Conservation (phyloP, 2,797 vertebrate genomes). For the Nannoperca obscura region DNA sequence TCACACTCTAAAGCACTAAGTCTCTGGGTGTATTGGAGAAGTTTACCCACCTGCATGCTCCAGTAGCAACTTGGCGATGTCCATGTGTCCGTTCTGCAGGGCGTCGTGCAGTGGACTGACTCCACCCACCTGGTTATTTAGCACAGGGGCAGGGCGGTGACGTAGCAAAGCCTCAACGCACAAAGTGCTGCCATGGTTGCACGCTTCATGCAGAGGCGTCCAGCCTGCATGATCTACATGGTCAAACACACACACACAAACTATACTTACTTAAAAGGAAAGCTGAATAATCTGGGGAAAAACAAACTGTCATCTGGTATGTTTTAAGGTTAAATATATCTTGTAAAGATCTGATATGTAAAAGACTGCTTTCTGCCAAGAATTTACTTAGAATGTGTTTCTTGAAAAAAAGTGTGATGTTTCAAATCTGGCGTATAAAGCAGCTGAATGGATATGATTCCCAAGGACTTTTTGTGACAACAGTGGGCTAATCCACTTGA, state of each 20-base stretch:
- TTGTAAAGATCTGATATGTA: not conserved
- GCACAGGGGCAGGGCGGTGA: constrained; percentile 89
- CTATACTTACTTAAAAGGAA: not conserved
- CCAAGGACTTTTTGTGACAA: not conserved
- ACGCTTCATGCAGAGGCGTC: constrained; percentile 98
- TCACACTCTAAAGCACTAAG: not conserved
- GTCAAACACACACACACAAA: constrained; percentile 46
- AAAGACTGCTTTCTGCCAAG: not conserved
- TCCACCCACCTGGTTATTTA: constrained; percentile 91
- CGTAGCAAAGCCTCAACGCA: constrained; percentile 93
- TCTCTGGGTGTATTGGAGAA: not conserved
- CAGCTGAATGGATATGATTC: not conserved
- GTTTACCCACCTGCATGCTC: constrained; percentile 81
- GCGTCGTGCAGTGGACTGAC: constrained; percentile 96
- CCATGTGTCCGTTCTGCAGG: constrained; percentile 89
- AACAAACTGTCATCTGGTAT: not conserved
- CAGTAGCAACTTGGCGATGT: constrained; percentile 93
- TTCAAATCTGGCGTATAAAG: not conserved
- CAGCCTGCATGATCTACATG: constrained; percentile 94
- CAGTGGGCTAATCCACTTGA: not conserved
- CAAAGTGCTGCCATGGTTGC: constrained; percentile 94
- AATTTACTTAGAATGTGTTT: no score
- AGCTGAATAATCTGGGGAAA: not conserved
- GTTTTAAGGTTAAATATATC: not conserved
- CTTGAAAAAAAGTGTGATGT: not conserved